These are phyloP conservation scores for Gnathonemus longibarbis DNA, from an alignment of 2,113 vertebrate species.

Conservation along the genomic window DNA sequence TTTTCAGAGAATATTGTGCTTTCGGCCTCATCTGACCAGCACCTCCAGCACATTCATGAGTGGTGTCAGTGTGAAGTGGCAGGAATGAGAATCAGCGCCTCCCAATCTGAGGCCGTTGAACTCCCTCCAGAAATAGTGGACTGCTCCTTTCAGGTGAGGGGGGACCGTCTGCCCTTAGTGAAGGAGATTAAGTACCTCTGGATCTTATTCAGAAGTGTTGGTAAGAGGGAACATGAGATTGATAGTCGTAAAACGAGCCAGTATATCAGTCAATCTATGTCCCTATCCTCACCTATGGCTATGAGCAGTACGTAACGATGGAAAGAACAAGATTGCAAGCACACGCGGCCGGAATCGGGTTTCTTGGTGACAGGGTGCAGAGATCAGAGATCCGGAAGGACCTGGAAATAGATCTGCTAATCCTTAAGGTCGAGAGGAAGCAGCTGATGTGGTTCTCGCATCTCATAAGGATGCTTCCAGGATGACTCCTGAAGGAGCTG, in stretches of 20 bases:
- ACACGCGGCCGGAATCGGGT: background rate
- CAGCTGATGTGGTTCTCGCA: background rate
- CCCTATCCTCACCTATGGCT: background rate
- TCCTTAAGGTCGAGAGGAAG: background rate
- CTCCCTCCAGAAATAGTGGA: background rate
- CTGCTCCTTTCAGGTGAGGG: background rate
- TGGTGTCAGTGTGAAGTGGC: background rate
- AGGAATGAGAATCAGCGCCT: background rate
- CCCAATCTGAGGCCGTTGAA: background rate
- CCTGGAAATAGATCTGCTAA: background rate
- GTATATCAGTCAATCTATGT: background rate
- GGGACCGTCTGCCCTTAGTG: background rate
- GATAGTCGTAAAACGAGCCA: background rate
- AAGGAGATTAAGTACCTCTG: background rate
- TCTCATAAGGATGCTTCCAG: background rate
- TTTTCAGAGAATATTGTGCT: background rate
- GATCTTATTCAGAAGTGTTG: background rate
- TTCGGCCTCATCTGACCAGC: background rate
- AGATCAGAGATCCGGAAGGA: background rate
- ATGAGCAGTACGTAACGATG: background rate
- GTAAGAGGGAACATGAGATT: background rate
- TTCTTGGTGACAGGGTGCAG: background rate
- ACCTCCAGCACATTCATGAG: background rate
- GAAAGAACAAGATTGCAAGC: background rate
- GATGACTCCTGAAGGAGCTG: background rate